Base-by-base conservation (phyloP, 2,113 vertebrate species). In the Prinia subflava region DNA sequence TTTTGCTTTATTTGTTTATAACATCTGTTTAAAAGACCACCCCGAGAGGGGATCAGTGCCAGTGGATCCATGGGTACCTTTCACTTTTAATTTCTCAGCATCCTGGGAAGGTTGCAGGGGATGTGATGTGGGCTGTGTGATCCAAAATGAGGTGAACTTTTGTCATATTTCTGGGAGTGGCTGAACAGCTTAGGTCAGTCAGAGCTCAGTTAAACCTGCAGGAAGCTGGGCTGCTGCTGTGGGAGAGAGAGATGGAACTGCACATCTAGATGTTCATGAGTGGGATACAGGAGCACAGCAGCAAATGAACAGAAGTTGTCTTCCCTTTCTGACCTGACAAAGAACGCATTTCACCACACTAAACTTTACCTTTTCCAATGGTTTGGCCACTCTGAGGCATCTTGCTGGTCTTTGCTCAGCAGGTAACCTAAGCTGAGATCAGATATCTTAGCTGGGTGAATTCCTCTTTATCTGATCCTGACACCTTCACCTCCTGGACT, bases 381-480 rank as follows among this genome's bases (percentile, higher is more conserved):
- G 65, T n/a, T 81, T 65, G 56, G 27, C 44, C 69, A 57, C 78
- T 95, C 65, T 81, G 52, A 49, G 80, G 16, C 62, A 46, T n/a
- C 64, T 84, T 49, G 57, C 86, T 90, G 52, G 7, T 67, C 67
- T 89, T 77, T 73, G 53, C 83, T 92, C 60, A 77, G 90, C 69
- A 83, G 79, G 90, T 82, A 73, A 85, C 85, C 64, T 76, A 96
- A 96, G 94, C 92, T 87, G 79, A 92, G 83, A 95, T 95, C 81
- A 89, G 78, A 85, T 82, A 89, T 3, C 19, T 27, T 31, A 25
- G 28, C 70, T 91, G 86, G 63, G 94, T 85, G 93, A 96, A 93
- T 96, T 95, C 80, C 60, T 59, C 52, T 85, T 93, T 97, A 95
- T 97, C 96, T 97, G 79, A 96, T 97, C 90, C 82, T 98, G 87